These are phyloP conservation scores for Stegastes partitus DNA, from an alignment of 2,113 vertebrate genomes.

Conservation along the genomic window DNA sequence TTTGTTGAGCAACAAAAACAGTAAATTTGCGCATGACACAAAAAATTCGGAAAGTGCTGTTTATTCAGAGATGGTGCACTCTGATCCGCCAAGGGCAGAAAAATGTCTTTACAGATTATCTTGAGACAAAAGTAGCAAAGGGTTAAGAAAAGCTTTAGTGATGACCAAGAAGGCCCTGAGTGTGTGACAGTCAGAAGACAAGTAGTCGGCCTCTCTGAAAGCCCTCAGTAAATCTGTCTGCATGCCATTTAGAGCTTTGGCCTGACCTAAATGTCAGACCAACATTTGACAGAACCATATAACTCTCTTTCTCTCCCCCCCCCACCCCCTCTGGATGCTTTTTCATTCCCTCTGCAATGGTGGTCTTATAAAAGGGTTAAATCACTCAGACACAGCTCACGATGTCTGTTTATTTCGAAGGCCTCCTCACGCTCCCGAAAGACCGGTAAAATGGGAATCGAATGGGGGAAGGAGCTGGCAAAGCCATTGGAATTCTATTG, in stretches of 20 bases:
- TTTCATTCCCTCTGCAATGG: constrained; percentile 28
- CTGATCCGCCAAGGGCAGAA: neutral
- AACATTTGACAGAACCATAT: constrained; percentile 62
- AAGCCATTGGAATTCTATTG: constrained; percentile 16
- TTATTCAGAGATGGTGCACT: neutral
- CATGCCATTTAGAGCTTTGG: constrained; percentile 70
- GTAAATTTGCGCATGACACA: rapidly evolving
- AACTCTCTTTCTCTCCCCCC: constrained; percentile 4
- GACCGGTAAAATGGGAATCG: constrained; percentile 23
- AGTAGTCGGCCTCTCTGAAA: constrained; percentile 50
- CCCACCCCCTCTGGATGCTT: constrained; percentile 9
- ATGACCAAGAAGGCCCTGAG: constrained; percentile 30
- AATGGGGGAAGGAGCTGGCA: neutral
- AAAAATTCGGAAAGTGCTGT: neutral
- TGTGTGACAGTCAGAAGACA: constrained; percentile 64
- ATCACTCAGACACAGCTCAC: constrained; percentile 46
- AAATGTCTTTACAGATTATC: neutral
- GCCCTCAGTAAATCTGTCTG: constrained; percentile 70
- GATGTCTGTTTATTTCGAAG: constrained; percentile 28
- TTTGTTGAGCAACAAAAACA: neutral
- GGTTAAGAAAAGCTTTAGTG: constrained; percentile 29
- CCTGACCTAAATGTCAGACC: constrained; percentile 77
- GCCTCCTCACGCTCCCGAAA: constrained; percentile 10
- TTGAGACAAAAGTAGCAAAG: neutral
- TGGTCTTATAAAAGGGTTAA: constrained; percentile 55